Evolutionary conservation across 2,888 invertebrate genomes (phyloP).

Genomic region (Tetranychus piercei): DNA sequence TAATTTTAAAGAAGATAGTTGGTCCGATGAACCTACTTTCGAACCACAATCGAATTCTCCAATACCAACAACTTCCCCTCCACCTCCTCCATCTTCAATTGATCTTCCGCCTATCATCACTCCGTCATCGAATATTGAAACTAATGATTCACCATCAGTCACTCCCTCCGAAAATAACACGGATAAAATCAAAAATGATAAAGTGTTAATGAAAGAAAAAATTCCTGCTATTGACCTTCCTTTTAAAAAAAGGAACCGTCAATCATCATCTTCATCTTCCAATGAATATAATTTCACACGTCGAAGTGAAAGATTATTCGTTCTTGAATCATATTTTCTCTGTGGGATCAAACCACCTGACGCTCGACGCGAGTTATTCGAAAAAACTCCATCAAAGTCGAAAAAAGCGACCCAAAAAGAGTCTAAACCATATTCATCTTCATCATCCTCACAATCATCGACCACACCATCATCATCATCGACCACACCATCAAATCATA

Average conservation of each 20-base stretch:
- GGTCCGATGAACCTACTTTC: neutral
- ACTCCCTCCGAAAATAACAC: neutral
- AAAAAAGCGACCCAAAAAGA: neutral
- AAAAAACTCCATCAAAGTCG: slow-evolving; percentile 2
- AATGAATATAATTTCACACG: neutral
- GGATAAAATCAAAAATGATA: neutral
- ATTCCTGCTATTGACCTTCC: neutral
- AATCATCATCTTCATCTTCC: slow-evolving; percentile 2
- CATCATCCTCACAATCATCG: neutral
- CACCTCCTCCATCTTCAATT: slow-evolving; percentile 1
- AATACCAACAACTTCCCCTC: neutral
- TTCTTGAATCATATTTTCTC: neutral
- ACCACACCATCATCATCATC: neutral
- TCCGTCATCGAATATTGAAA: neutral
- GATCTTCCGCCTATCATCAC: neutral
- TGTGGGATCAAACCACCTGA: neutral
- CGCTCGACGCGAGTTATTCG: neutral
- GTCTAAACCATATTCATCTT: neutral
- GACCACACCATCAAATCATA: neutral
- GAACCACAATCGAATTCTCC: neutral
- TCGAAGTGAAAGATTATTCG: slow-evolving; percentile 6
- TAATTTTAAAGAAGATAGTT: neutral
- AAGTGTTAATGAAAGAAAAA: neutral
- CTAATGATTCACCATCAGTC: neutral
- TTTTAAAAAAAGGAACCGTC: neutral